A percentile compares a stretch with the other conserved stretches of the same genome.
These are phyloP conservation scores for Ormia ochracea DNA, from an alignment of 2,888 invertebrate genomes.

Conservation along the genomic window DNA sequence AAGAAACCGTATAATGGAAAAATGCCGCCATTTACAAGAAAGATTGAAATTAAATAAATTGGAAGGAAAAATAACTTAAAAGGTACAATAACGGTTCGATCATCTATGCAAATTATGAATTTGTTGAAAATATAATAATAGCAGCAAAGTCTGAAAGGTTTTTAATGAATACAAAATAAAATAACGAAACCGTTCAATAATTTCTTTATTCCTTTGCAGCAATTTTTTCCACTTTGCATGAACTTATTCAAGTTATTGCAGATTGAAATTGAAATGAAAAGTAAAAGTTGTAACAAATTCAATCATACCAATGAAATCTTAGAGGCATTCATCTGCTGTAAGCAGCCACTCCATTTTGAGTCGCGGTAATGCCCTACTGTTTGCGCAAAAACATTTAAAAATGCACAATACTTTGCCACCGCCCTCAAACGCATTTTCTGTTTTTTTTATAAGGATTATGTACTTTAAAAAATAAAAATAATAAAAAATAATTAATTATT, in stretches of 20 bases:
- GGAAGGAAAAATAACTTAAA: background rate
- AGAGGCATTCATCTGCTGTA: slow-evolving; percentile 8
- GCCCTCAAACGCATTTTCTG: too few relatives aligned
- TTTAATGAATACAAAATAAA: slow-evolving; percentile 3
- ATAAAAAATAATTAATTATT: too few relatives aligned
- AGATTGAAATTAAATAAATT: background rate
- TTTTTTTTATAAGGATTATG: too few relatives aligned
- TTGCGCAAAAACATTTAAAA: background rate
- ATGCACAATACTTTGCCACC: background rate
- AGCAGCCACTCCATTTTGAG: slow-evolving; percentile 12
- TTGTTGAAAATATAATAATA: background rate
- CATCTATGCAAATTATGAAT: slow-evolving; percentile 47
- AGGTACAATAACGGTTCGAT: slow-evolving; percentile 8
- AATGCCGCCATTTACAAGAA: slow-evolving; percentile 18
- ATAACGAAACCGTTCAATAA: slow-evolving; percentile 28
- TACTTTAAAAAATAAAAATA: too few relatives aligned
- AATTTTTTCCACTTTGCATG: background rate
- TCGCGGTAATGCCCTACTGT: background rate
- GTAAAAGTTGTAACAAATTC: slow-evolving; percentile 50
- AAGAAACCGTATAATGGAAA: background rate
- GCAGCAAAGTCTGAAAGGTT: slow-evolving; percentile 1
- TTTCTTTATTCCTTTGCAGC: slow-evolving; percentile 38
- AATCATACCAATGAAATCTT: slow-evolving; percentile 25
- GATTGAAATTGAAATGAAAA: slow-evolving; percentile 25
- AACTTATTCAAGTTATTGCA: background rate